Evolutionary conservation across 1,140 invertebrate genomes (phyloP).

Genomic region (Hetaerina americana): DNA sequence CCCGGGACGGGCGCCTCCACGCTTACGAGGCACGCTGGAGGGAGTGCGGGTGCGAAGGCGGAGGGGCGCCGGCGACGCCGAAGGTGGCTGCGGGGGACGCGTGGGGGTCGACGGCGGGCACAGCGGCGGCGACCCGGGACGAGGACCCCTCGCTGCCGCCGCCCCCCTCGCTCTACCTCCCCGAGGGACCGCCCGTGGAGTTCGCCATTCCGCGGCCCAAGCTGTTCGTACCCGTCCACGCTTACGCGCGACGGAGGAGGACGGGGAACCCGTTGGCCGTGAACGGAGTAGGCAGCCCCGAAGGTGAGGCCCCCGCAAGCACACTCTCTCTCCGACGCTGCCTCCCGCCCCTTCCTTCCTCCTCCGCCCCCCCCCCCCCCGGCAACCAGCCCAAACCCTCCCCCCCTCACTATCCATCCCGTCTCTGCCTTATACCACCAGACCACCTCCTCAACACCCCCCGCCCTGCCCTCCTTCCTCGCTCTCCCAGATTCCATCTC

Average conservation of each 20-base stretch:
- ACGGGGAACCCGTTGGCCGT: conserved; percentile 46
- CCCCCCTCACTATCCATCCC: too few species aligned
- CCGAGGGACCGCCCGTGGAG: not conserved
- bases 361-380: too few species aligned
- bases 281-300: conserved; percentile 25
- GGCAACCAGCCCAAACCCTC: too few species aligned
- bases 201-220: conserved; percentile 71
- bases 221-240: conserved; percentile 74
- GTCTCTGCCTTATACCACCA: too few species aligned
- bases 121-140: not conserved
- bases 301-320: not conserved
- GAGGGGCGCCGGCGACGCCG: not conserved
- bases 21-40: conserved; percentile 70
- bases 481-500: too few species aligned
- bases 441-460: too few species aligned
- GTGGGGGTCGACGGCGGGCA: not conserved
- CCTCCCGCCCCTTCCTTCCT: too few species aligned
- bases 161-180: not conserved
- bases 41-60: conserved; percentile 25
- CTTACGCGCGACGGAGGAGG: conserved; percentile 59
- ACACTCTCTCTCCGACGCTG: not conserved
- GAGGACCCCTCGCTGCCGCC: not conserved
- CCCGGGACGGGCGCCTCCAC: conserved; percentile 40
- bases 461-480: too few species aligned
- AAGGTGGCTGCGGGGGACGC: not conserved